These are phyloP conservation scores for Drosophila mimica DNA, from an alignment of 2,888 invertebrate genomes.

Conservation along the genomic window DNA sequence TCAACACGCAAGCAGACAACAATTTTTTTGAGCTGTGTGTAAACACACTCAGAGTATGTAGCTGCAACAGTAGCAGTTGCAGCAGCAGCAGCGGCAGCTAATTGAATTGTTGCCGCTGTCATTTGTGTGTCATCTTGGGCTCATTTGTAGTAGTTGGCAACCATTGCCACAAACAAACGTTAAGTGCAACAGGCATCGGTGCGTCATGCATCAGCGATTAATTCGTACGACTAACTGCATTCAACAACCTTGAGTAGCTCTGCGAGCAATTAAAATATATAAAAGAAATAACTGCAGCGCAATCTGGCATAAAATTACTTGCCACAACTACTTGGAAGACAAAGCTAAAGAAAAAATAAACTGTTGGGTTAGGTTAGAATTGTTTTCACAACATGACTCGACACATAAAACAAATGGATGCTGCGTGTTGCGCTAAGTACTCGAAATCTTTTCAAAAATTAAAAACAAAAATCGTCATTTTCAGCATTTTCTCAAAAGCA, in stretches of 20 bases:
- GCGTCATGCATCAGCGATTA: conserved; percentile 65
- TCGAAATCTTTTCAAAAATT: background rate
- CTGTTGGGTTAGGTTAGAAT: conserved; percentile 42
- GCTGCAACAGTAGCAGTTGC: background rate
- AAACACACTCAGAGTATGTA: conserved; percentile 8
- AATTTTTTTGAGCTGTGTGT: conserved; percentile 18
- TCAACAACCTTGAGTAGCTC: conserved; percentile 71
- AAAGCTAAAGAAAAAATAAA: background rate
- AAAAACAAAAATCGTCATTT: background rate
- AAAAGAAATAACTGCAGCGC: conserved; percentile 32
- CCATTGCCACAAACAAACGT: conserved; percentile 11
- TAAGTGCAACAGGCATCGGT: conserved; percentile 10
- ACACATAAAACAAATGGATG: conserved; percentile 2
- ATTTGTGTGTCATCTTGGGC: conserved; percentile 54
- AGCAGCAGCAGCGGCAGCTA: conserved; percentile 27
- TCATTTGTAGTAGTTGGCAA: conserved; percentile 24
- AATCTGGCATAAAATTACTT: conserved; percentile 47
- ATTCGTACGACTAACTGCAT: conserved; percentile 76
- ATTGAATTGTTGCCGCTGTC: conserved; percentile 65
- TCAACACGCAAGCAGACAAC: conserved; percentile 24
- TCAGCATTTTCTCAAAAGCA: background rate
- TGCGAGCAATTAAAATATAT: conserved; percentile 43
- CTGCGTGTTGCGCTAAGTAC: background rate
- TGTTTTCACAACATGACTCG: conserved; percentile 18
- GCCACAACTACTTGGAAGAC: conserved; percentile 18